Percentiles rank a stretch among this genome's conserved stretches.
These are phyloP conservation scores for Antennarius maculatus DNA, from an alignment of 2,797 vertebrate genomes.

Conservation along the genomic window DNA sequence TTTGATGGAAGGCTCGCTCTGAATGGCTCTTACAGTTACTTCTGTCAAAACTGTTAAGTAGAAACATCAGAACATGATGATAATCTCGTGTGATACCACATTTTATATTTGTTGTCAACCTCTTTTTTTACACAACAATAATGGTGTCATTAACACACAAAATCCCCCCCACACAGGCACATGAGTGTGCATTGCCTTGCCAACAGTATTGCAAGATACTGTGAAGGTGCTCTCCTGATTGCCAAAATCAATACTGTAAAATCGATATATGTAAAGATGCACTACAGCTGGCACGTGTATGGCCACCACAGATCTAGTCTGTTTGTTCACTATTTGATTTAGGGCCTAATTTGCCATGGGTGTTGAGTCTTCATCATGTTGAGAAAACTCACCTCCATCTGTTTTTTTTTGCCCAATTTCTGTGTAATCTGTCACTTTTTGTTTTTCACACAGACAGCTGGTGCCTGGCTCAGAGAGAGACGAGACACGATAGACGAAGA, in stretches of 20 bases:
- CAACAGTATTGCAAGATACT: not conserved
- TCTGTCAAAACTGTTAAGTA: not conserved
- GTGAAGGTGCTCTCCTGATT: not conserved
- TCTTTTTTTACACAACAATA: no score
- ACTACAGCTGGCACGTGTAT: not conserved
- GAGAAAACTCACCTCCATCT: slow-evolving; percentile 30
- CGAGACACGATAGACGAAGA: slow-evolving; percentile 33
- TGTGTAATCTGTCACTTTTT: slow-evolving; percentile 7
- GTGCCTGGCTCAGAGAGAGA: slow-evolving; percentile 31
- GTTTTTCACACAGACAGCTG: slow-evolving; percentile 37
- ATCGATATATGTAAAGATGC: not conserved
- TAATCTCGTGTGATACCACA: no score
- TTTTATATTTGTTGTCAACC: no score
- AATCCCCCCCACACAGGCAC: no score
- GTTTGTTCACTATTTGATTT: slow-evolving; percentile 6
- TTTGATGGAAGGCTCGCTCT: not conserved
- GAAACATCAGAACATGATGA: no score
- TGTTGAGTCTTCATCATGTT: slow-evolving; percentile 25
- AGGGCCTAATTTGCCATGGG: slow-evolving; percentile 13
- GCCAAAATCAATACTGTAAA: not conserved
- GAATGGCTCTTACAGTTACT: no score
- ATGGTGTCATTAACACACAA: no score
- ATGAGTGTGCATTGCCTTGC: no score
- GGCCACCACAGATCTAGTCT: not conserved
- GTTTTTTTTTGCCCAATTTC: not conserved